phyloP scores from a whole-genome alignment of 1,140 invertebrate species.

The Drosophila nannoptera region DNA sequence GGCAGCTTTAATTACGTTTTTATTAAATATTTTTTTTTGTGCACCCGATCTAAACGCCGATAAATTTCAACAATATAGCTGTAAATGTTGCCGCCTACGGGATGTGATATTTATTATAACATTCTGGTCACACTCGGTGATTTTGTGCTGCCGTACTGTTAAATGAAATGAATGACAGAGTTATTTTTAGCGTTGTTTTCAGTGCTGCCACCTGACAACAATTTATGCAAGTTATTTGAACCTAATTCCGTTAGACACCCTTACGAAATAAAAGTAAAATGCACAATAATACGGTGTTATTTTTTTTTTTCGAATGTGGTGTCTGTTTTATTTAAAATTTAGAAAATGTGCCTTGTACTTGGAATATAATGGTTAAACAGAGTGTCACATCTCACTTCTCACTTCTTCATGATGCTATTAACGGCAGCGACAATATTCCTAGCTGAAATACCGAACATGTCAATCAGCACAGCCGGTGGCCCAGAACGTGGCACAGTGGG shows the following conservation, averaged over 20 bases:
- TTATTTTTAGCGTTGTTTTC: too few species aligned
- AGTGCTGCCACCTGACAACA: not conserved
- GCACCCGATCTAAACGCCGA: conserved; percentile 21
- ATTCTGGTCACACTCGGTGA: not conserved
- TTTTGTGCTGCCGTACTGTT: not conserved
- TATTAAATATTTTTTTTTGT: conserved; percentile 1
- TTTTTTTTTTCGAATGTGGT: too few species aligned
- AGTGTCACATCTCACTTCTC: too few species aligned
- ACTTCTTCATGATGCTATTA: conserved; percentile 82
- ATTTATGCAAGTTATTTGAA: not conserved
- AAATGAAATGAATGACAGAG: too few species aligned
- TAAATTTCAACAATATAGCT: conserved; percentile 29
- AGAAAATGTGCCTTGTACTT: not conserved
- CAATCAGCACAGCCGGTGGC: conserved; percentile 89
- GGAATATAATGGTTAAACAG: too few species aligned
- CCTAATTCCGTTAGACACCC: too few species aligned
- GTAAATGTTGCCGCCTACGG: not conserved
- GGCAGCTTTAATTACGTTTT: not conserved
- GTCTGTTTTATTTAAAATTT: not conserved
- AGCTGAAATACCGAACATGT: conserved; percentile 93
- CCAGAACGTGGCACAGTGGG: conserved; percentile 93
- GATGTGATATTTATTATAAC: not conserved
- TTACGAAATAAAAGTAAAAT: not conserved
- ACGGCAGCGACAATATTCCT: conserved; percentile 88
- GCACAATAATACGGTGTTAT: too few species aligned